phyloP scores from a whole-genome alignment of 2,888 invertebrate species.

The Leucophora obtusa region DNA sequence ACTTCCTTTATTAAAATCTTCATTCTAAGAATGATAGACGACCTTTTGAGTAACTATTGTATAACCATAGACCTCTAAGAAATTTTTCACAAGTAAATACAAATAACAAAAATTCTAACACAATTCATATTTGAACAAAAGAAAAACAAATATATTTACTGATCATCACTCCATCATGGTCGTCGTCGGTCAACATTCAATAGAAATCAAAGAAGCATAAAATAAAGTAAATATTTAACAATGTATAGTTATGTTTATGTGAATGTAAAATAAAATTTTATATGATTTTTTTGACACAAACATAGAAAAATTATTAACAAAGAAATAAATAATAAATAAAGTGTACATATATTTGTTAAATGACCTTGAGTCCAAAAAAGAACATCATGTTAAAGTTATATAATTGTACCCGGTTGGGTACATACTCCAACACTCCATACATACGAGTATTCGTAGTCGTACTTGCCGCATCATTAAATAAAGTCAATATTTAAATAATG shows the following conservation, averaged over 20 bases:
- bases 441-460: not conserved
- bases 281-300: not conserved
- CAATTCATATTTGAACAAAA: slow-evolving; percentile 2
- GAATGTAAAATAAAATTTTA: not conserved
- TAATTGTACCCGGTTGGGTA: not conserved
- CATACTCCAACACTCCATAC: not conserved
- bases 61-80: not conserved
- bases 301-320: slow-evolving; percentile 10
- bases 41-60: not conserved
- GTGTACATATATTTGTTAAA: not conserved
- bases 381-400: slow-evolving; percentile 20
- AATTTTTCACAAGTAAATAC: slow-evolving; percentile 5
- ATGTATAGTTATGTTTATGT: not conserved
- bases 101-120: not conserved
- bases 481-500: slow-evolving; percentile 31
- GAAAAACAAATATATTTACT: not conserved
- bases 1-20: not conserved
- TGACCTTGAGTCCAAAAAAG: slow-evolving; percentile 33
- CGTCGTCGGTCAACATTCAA: slow-evolving; percentile 10
- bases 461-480: slow-evolving; percentile 32
- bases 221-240: slow-evolving; percentile 13
- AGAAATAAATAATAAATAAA: not conserved
- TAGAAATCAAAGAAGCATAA: slow-evolving; percentile 36
- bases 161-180: slow-evolving; percentile 17
- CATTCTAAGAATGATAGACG: not conserved